phyloP scores from a whole-genome alignment of 2,113 vertebrate genomes.

The Equus quagga region DNA sequence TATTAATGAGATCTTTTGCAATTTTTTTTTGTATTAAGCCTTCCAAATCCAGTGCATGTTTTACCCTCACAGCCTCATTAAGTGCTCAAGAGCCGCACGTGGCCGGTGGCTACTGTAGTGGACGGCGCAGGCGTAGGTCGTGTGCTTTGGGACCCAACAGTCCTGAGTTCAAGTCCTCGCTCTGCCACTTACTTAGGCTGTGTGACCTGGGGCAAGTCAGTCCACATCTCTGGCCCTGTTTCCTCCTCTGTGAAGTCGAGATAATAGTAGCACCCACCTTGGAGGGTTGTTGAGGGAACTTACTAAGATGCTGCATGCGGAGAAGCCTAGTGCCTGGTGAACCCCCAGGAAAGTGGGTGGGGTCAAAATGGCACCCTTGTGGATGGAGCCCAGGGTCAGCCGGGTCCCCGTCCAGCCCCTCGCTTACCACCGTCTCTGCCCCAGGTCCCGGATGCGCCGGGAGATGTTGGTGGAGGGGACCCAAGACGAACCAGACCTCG shows the following conservation, averaged over 20 bases:
- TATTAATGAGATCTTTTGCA: not conserved
- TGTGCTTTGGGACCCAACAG: not conserved
- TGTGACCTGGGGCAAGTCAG: not conserved
- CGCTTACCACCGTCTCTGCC: constrained; percentile 44
- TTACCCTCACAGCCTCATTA: not conserved
- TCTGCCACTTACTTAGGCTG: not conserved
- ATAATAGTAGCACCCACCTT: not conserved
- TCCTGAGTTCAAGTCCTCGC: not conserved
- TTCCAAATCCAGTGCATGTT: not conserved
- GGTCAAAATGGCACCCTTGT: not conserved
- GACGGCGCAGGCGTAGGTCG: not conserved
- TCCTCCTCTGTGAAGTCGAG: not conserved
- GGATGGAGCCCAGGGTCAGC: not conserved
- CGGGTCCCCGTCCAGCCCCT: not conserved
- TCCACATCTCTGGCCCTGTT: not conserved
- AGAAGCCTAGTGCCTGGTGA: not conserved
- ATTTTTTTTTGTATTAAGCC: not conserved
- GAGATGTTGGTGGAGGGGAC: constrained; percentile 96
- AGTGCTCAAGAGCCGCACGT: not conserved
- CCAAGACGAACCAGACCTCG: constrained; percentile 94
- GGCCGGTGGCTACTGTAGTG: not conserved
- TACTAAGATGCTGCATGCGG: not conserved
- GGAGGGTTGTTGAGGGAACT: not conserved
- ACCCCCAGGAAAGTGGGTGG: not conserved
- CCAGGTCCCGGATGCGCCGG: constrained; percentile 98